Evolutionary conservation across 2,113 vertebrate species (phyloP).

Genomic region (Epinephelus fuscoguttatus): DNA sequence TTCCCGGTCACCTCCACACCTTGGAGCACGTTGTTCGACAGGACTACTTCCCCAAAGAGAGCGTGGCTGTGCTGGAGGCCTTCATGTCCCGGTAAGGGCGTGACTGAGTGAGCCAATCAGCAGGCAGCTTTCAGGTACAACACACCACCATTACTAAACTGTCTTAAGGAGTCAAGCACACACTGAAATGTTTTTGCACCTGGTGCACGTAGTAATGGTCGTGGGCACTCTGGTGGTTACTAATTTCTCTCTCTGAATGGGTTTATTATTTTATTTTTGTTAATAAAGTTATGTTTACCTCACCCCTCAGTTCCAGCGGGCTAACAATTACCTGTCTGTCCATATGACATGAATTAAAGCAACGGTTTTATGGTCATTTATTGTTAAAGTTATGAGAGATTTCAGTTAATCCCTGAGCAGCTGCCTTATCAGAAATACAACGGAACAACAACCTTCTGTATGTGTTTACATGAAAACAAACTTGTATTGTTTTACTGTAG

Average conservation of each 20-base stretch:
- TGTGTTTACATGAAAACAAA: too few relatives aligned
- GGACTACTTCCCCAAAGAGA: slow-evolving; percentile 94
- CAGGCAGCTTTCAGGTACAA: slow-evolving; percentile 69
- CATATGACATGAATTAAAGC: neutral
- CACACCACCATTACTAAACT: slow-evolving; percentile 5
- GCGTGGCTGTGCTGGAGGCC: slow-evolving; percentile 88
- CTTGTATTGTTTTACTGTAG: too few relatives aligned
- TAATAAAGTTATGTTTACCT: neutral
- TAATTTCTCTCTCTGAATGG: slow-evolving; percentile 2
- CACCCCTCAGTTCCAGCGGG: neutral
- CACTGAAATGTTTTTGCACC: slow-evolving; percentile 22
- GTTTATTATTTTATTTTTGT: neutral
- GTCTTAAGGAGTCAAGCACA: slow-evolving; percentile 22
- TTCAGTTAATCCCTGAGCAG: too few relatives aligned
- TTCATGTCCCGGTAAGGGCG: slow-evolving; percentile 94
- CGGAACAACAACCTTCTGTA: too few relatives aligned
- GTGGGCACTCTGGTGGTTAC: neutral
- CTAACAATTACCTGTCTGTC: neutral
- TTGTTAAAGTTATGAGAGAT: neutral
- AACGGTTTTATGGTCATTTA: neutral
- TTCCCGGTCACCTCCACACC: slow-evolving; percentile 91
- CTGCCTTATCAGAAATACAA: too few relatives aligned
- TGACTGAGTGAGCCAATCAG: slow-evolving; percentile 72
- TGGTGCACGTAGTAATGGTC: neutral
- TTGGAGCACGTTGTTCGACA: slow-evolving; percentile 94